Evolutionary conservation across 2,113 vertebrate species (phyloP).

Genomic region (Cygnus buccinator): DNA sequence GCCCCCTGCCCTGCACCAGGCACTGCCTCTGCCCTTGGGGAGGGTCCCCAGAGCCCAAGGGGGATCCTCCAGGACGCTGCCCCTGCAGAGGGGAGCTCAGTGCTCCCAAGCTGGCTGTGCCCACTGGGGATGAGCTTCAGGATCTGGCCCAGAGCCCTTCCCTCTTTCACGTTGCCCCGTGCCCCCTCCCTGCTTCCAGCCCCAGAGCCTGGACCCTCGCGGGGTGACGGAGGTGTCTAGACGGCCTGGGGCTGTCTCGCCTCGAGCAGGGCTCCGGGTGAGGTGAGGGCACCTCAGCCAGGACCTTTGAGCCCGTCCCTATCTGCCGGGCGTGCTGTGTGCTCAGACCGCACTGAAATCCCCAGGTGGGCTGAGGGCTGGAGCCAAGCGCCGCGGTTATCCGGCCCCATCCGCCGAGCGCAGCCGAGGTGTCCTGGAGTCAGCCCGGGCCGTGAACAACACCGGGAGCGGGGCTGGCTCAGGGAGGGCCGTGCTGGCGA

Average conservation of each 20-base stretch:
- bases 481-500: background rate
- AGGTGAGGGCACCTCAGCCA: background rate
- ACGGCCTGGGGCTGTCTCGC: background rate
- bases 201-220: background rate
- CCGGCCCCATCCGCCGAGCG: background rate
- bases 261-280: background rate
- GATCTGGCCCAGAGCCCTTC: background rate
- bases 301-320: slow-evolving; percentile 4
- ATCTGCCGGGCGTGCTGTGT: background rate
- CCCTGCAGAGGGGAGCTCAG: background rate
- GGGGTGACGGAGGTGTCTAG: background rate
- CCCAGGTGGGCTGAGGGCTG: background rate
- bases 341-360: slow-evolving; percentile 30
- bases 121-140: background rate
- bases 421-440: background rate
- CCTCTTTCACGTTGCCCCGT: background rate
- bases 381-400: background rate
- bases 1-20: background rate
- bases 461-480: background rate
- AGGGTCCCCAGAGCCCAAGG: background rate
- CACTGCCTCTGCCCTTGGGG: background rate
- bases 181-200: background rate
- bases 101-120: background rate
- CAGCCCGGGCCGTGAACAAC: background rate
- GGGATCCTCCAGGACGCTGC: background rate